These are phyloP conservation scores for Apodemia hepburni DNA, from an alignment of 2,888 invertebrate genomes.

Conservation along the genomic window DNA sequence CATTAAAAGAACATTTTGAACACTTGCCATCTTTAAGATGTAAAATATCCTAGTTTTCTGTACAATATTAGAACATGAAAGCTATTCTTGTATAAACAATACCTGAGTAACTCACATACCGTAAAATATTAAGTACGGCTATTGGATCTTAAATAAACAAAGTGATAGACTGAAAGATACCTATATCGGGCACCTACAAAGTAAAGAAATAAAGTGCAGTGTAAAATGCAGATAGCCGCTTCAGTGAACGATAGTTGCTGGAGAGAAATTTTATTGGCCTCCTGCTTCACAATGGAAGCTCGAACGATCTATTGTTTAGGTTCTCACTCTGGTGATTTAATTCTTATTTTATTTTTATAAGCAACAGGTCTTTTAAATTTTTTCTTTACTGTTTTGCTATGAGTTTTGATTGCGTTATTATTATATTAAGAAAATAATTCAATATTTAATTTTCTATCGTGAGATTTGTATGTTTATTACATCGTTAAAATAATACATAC, in stretches of 20 bases:
- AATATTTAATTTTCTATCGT: too few relatives aligned
- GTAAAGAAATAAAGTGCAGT: constrained; percentile 60
- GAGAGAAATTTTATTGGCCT: constrained; percentile 58
- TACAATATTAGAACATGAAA: constrained; percentile 5
- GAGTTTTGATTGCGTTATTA: too few relatives aligned
- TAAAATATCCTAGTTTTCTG: background rate
- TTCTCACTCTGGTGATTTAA: constrained; percentile 4
- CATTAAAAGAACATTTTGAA: too few relatives aligned
- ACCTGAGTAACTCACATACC: constrained; percentile 24
- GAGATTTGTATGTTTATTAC: too few relatives aligned
- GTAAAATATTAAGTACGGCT: constrained; percentile 44
- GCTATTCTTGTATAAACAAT: constrained; percentile 11
- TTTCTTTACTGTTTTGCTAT: background rate
- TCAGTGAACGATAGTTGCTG: constrained; percentile 56
- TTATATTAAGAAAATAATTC: too few relatives aligned
- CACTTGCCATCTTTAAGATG: background rate
- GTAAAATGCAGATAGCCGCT: constrained; percentile 69
- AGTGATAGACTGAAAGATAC: constrained; percentile 41
- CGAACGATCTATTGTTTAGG: constrained; percentile 15
- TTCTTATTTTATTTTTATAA: constrained; percentile 1
- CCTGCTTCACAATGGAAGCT: constrained; percentile 34
- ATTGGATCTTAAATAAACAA: constrained; percentile 55
- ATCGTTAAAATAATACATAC: too few relatives aligned
- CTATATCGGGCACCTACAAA: constrained; percentile 45
- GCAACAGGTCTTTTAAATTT: constrained; percentile 4